Conservation (phyloP, 2,888 invertebrate genomes). For the Drosophila putrida region DNA sequence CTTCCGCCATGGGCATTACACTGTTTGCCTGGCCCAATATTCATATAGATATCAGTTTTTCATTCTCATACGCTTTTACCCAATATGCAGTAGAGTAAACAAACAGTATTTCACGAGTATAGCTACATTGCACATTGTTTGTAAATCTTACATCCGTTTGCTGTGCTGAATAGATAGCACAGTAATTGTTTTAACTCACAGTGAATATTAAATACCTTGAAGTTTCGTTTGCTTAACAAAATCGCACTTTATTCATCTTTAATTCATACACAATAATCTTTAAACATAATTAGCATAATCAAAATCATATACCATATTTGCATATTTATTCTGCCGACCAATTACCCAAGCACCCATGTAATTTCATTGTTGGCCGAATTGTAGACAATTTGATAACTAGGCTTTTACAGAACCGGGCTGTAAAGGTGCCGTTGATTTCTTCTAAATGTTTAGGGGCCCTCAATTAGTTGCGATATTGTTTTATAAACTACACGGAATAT, state of each 20-base stretch:
- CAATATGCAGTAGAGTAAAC: not conserved
- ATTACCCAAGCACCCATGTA: slow-evolving; percentile 44
- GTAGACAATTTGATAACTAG: not conserved
- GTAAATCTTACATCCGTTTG: not conserved
- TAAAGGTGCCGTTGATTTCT: slow-evolving; percentile 63
- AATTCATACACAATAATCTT: slow-evolving; percentile 58
- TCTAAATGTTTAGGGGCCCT: slow-evolving; percentile 12
- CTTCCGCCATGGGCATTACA: not conserved
- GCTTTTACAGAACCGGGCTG: slow-evolving; percentile 44
- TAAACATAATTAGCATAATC: slow-evolving; percentile 65
- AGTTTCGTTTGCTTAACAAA: slow-evolving; percentile 59
- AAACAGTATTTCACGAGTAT: not conserved
- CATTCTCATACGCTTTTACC: not conserved
- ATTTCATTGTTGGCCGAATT: slow-evolving; percentile 28
- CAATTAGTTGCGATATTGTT: not conserved
- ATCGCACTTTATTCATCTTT: slow-evolving; percentile 67
- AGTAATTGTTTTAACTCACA: not conserved
- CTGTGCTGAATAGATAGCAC: not conserved
- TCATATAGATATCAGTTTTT: slow-evolving; percentile 2
- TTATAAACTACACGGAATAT: slow-evolving; percentile 6
- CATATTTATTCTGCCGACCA: slow-evolving; percentile 37
- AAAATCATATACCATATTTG: slow-evolving; percentile 48
- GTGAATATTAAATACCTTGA: not conserved
- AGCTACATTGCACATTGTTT: not conserved
- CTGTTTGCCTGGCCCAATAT: slow-evolving; percentile 7